A percentile compares a stretch with the other conserved stretches of the same genome.
Evolutionary conservation across 2,113 vertebrate genomes (phyloP).

Genomic region (Thalassarche chlororhynchos): DNA sequence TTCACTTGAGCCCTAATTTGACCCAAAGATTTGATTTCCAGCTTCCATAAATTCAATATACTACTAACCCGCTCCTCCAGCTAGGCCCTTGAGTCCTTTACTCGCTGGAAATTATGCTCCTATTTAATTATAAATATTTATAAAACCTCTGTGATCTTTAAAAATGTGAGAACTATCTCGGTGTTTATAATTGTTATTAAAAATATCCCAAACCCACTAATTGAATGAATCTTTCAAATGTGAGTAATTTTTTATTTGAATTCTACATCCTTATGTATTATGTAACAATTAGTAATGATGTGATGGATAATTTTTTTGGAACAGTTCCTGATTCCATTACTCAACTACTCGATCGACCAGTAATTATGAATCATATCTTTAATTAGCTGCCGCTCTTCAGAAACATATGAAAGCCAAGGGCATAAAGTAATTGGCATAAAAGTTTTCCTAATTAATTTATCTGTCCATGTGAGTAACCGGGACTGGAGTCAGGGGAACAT

Average conservation of each 20-base stretch:
- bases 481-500: conserved; percentile 88
- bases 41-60: neutral
- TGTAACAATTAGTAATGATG: conserved; percentile 87
- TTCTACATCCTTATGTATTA: conserved; percentile 81
- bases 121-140: conserved; percentile 59
- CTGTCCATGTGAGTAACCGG: conserved; percentile 87
- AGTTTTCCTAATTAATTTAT: conserved; percentile 96
- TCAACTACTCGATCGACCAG: conserved; percentile 84
- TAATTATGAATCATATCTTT: conserved; percentile 92
- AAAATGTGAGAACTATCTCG: conserved; percentile 49
- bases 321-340: conserved; percentile 86
- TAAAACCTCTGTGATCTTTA: conserved; percentile 44
- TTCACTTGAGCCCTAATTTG: neutral
- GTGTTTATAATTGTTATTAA: conserved; percentile 71
- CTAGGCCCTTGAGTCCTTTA: neutral
- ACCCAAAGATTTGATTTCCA: conserved; percentile 33
- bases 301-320: conserved; percentile 87
- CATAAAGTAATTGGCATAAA: conserved; percentile 94
- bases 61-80: neutral
- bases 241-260: conserved; percentile 82
- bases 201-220: conserved; percentile 51
- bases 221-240: conserved; percentile 73
- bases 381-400: conserved; percentile 89
- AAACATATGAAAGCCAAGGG: conserved; percentile 89
- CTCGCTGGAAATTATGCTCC: neutral